Conservation (phyloP, 2,888 invertebrate genomes). For the Caenorhabditis imperialis region DNA sequence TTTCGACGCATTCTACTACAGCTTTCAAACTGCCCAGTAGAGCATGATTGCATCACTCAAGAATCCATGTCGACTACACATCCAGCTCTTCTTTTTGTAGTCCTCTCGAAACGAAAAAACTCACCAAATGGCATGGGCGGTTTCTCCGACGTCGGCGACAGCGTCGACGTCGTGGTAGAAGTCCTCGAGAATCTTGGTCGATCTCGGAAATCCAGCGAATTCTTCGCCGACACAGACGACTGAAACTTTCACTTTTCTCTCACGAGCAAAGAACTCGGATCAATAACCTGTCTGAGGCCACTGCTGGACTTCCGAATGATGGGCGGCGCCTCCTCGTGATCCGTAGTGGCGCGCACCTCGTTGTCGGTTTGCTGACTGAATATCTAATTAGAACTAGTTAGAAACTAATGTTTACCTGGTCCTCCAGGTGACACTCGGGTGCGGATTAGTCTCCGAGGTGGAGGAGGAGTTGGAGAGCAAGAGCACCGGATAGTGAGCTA, state of each 20-base stretch:
- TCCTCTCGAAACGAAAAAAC: background rate
- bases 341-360: background rate
- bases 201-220: conserved; percentile 35
- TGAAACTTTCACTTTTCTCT: conserved; percentile 11
- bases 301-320: conserved; percentile 37
- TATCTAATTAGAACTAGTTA: too few species aligned
- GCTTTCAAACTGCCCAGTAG: too few species aligned
- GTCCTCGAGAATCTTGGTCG: conserved; percentile 34
- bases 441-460: conserved; percentile 16
- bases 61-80: too few species aligned
- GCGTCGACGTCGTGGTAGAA: conserved; percentile 29
- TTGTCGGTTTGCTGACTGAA: conserved; percentile 38
- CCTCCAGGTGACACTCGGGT: conserved; percentile 49
- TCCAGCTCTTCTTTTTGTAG: too few species aligned
- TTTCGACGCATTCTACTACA: too few species aligned
- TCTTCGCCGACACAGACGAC: conserved; percentile 34
- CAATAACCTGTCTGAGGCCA: conserved; percentile 28
- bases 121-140: conserved; percentile 31
- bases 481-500: conserved; percentile 51
- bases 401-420: conserved; percentile 21
- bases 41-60: too few species aligned
- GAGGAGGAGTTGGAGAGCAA: conserved; percentile 35
- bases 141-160: conserved; percentile 38
- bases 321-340: conserved; percentile 7
- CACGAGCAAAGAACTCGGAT: background rate